Percentiles rank a stretch among this genome's conserved stretches.
phyloP scores from a whole-genome alignment of 2,113 vertebrate genomes.

The Azemiops feae region DNA sequence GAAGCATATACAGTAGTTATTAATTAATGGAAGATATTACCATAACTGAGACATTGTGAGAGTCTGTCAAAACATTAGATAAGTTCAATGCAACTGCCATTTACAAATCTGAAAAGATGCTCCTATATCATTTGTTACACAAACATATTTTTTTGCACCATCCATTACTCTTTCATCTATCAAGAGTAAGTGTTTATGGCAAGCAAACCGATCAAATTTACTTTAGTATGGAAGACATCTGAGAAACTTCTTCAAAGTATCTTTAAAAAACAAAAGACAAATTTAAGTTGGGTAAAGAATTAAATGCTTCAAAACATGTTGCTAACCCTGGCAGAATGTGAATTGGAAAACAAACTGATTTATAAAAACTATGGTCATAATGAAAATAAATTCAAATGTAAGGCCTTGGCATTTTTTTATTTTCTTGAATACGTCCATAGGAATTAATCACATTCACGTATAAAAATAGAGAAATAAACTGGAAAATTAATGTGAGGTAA shows the following conservation, averaged over 20 bases:
- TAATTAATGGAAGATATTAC: slow-evolving; percentile 64
- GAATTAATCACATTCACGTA: neutral
- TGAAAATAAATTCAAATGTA: neutral
- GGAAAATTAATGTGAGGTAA: neutral
- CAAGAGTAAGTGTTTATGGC: slow-evolving; percentile 47
- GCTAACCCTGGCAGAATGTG: neutral
- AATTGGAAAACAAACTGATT: slow-evolving; percentile 21
- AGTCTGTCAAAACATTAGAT: slow-evolving; percentile 63
- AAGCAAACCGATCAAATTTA: slow-evolving; percentile 51
- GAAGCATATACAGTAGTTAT: slow-evolving; percentile 53
- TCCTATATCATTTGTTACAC: slow-evolving; percentile 51
- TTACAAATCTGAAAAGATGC: slow-evolving; percentile 60
- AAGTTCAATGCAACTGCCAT: slow-evolving; percentile 56
- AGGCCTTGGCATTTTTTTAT: neutral
- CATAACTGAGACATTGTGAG: slow-evolving; percentile 51
- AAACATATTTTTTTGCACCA: slow-evolving; percentile 38
- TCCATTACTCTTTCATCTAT: slow-evolving; percentile 50
- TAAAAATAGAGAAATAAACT: neutral
- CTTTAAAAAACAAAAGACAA: neutral
- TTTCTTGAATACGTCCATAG: neutral
- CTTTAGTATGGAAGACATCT: slow-evolving; percentile 50
- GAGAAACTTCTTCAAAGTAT: slow-evolving; percentile 40
- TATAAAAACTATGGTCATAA: neutral
- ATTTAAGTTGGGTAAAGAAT: slow-evolving; percentile 1
- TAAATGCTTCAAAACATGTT: neutral